Conservation (phyloP, 2,113 vertebrate genomes). For the Larimichthys crocea region DNA sequence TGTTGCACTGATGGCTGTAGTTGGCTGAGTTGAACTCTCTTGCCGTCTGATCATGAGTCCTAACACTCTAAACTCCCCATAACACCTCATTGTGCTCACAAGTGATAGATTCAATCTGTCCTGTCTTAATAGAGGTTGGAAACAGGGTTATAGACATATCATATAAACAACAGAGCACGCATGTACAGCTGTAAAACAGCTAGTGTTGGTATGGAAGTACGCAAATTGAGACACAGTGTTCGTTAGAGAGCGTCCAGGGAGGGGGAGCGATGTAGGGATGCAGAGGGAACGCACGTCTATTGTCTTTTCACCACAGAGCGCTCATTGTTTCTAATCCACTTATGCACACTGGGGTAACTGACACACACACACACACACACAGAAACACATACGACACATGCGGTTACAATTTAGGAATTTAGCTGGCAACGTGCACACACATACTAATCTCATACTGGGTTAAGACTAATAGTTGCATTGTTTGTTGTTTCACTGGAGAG, state of each 20-base stretch:
- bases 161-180: too few relatives aligned
- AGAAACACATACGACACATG: constrained; percentile 6
- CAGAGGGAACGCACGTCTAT: constrained; percentile 48
- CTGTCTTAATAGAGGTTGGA: too few relatives aligned
- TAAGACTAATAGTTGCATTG: constrained; percentile 23
- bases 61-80: too few relatives aligned
- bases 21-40: too few relatives aligned
- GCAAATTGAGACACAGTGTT: too few relatives aligned
- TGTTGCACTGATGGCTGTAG: too few relatives aligned
- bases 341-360: constrained; percentile 34
- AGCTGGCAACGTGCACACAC: constrained; percentile 23
- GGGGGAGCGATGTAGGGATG: constrained; percentile 18
- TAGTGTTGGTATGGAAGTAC: too few relatives aligned
- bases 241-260: background rate
- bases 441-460: background rate
- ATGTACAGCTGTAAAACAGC: too few relatives aligned
- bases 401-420: constrained; percentile 15
- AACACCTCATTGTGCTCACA: too few relatives aligned
- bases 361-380: constrained; percentile 28
- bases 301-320: constrained; percentile 68
- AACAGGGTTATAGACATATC: too few relatives aligned
- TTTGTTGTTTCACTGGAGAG: constrained; percentile 7
- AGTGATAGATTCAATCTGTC: too few relatives aligned
- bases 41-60: too few relatives aligned
- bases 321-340: constrained; percentile 72